Percentiles rank a stretch among this genome's conserved stretches.
These are phyloP conservation scores for Pedionomus torquatus DNA, from an alignment of 2,113 vertebrate species.

Conservation along the genomic window DNA sequence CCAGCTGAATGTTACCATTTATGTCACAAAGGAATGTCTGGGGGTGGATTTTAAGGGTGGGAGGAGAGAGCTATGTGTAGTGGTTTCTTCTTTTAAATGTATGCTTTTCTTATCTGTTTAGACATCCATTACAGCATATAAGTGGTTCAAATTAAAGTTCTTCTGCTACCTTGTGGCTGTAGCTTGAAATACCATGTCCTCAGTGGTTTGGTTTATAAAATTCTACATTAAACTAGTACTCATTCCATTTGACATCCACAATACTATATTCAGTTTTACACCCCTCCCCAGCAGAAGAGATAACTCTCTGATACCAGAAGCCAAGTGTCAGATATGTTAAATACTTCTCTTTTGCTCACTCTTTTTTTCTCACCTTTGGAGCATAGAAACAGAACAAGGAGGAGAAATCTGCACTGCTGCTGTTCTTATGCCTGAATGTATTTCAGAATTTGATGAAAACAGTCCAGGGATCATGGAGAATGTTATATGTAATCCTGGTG, in stretches of 20 bases:
- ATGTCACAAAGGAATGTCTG: conserved; percentile 9
- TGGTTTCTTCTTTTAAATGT: not conserved
- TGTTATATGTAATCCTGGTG: not conserved
- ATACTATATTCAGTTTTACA: not conserved
- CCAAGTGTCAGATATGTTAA: not conserved
- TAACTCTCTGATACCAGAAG: not conserved
- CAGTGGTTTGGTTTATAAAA: not conserved
- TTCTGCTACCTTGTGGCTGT: conserved; percentile 73
- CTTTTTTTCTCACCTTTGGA: not conserved
- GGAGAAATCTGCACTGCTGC: not conserved
- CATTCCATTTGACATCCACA: not conserved
- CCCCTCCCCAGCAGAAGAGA: rapidly evolving
- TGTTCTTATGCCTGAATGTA: not conserved
- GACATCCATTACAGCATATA: not conserved
- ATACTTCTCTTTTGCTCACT: not conserved
- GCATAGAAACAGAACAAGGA: not conserved
- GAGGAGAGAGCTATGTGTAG: not conserved
- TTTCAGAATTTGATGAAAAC: not conserved
- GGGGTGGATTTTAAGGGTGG: not conserved
- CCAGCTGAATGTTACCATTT: not conserved
- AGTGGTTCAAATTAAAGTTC: conserved; percentile 54
- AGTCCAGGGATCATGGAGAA: not conserved
- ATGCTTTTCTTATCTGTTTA: not conserved
- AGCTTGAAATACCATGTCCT: conserved; percentile 51
- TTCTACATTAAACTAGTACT: not conserved